Base-by-base conservation (phyloP, 1,140 invertebrate genomes). In the Euwallacea fornicatus region DNA sequence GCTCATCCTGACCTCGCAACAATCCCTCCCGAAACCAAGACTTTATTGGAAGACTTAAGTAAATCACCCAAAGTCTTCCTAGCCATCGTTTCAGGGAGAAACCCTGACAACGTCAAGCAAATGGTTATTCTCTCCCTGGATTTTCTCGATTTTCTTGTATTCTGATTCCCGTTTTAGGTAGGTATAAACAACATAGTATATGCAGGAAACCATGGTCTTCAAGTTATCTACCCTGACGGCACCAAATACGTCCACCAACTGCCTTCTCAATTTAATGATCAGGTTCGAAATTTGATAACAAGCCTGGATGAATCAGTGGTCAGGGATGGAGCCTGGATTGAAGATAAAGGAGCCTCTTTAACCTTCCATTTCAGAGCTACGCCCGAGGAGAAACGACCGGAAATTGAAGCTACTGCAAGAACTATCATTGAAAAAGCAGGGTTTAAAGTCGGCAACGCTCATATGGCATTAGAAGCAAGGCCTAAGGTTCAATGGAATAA, bases 401-500 rank as follows among this genome's bases (percentile, higher is more conserved):
- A 73, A 16, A 73, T 73, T 42, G 69, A 73, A 66, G 55, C 60
- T 13, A 71, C 54, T 10, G 74, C 74, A 0, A 58, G 60, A 42
- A 44, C 66, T 47, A 73, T 75, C 4, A 75, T 75, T 41, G 69
- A 73, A 59, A 63, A 69, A 10, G 60, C 66, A 3, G 72, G 72
- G 43, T 75, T 75, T 15, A 75, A 74, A 70, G 71, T 72, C 9
- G 64, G 66, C n/a, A 72, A 66, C 41, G 74, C 74, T 7, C 74
- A 75, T 61, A 72, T 67, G 56, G 74, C 72, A 10, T 65, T 75
- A 41, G 74, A 75, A 46, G 74, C 69, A 9, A 65, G 72, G 47
- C 74, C 74, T 7, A 73, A 73, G 54, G 72, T 75, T 11, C 63
- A 75, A 41, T 75, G 74, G 74, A 75, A 75, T 61, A 75, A 75